Base-by-base conservation (phyloP, 2,888 invertebrate species). In the Empis livida region DNA sequence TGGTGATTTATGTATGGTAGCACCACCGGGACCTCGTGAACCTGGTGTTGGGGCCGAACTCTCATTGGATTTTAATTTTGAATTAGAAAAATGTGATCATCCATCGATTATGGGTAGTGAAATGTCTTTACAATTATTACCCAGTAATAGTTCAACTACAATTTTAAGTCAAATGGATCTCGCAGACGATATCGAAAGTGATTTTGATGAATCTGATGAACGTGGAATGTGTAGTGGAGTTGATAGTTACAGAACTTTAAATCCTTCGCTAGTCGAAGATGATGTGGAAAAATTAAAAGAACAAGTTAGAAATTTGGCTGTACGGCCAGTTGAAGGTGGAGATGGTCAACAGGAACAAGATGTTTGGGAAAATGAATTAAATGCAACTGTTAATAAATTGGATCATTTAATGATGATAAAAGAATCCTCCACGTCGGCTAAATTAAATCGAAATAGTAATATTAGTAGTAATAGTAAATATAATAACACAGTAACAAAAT, bases 1-100 rank as follows among this genome's bases (percentile, higher is more conserved):
- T 46, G 68, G 70, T 35, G 64, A 63, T 46, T 8, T n/a, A 27
- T n/a, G 14, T 23, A 41, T 20, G 20, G 20, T 20, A 10, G 63
- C 64, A 43, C 69, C 69, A 32, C 61, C 67, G 1, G 69, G 70
- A 15, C 62, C 63, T 0, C 57, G 70, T 8, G 83, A 84, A 58
- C 85, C 85, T 0, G 85, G 85, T 1, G 85, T 85, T 1, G 85
- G 85, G 0, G 84, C 85, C 0, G 85, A 86, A 68, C 65, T 77
- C 37, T 61, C 64, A 46, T 59, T 75, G 11, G 75, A 77, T 57
- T 73, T 75, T 50, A 71, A 74, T 53, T 59, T 68, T 46, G 78
- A 78, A 60, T 61, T 79, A 56, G 78, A 78, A 52, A 73, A 74
- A 51, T 78, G 76, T 53, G 66, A 20, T 23, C 65, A 71, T 52